Evolutionary conservation across 2,113 vertebrate genomes (phyloP), one percentile per base, ranked within the genome.

Genomic region (Zingel zingel): DNA sequence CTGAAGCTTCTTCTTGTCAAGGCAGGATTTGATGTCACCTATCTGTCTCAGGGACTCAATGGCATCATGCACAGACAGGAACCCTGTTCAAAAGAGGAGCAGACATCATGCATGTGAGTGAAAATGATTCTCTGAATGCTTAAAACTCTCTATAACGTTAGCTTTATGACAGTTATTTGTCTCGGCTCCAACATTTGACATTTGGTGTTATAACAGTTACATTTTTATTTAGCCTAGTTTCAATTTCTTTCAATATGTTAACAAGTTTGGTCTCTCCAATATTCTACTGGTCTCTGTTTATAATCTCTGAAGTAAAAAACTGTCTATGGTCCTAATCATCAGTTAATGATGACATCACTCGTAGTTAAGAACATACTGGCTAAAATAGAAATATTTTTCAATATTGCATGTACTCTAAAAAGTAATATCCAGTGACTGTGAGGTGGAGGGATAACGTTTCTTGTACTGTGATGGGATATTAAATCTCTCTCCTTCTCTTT

Each of bases 41-140:
- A 96, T 97, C 92, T 96, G 93, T 89, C 91, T 96, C 77, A 97
- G 92, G 77, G 95, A 94, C 57, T 89, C 93, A 54, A 97, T 95
- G 85, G 96, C 96, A 18, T 96, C 96, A 0, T 93, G 91, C 84
- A 96, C 87, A 0, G 94, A 95, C 58, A 94, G 93, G 93, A 97
- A 97, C 74, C 96, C 96, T 98, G 88, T 81, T 62, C 71, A 50
- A 72, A 53, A 76, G 15, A 84, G 15, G 83, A 12, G 43, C 19
- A 50, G 50, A 36, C 5, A 62, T 23, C 25, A 67, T 57, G 11
- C 43, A 58, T 67, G 5, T 23, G 27, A 62, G 13, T 75, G 12
- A 62, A 47, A 59, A 65, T 5, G 2, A 68, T 48, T 68, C 65
- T 48, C 47, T n/a, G 3, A 68, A 25, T 50, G 25, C 19, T 45